These are phyloP conservation scores for Epistrophella euchroma DNA, from an alignment of 2,888 invertebrate genomes.

Conservation along the genomic window DNA sequence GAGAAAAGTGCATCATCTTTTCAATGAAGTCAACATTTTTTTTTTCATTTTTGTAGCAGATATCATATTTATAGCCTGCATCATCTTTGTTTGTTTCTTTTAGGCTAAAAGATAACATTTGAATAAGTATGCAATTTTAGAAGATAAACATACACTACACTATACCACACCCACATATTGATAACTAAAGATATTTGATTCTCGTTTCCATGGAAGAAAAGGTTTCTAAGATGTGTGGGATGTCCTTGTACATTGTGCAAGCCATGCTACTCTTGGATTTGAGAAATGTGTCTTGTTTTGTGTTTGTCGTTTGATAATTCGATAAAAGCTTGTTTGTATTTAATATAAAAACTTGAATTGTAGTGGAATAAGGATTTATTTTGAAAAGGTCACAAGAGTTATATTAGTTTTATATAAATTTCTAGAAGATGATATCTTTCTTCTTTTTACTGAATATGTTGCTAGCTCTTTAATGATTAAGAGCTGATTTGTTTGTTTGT, in stretches of 20 bases:
- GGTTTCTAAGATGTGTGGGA: background rate
- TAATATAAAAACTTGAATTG: constrained; percentile 3
- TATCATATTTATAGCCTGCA: constrained; percentile 25
- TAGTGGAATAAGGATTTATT: background rate
- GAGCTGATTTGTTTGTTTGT: background rate
- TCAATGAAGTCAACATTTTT: constrained; percentile 18
- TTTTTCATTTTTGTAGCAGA: background rate
- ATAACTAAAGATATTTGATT: constrained; percentile 8
- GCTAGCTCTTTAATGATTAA: background rate
- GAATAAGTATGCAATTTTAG: constrained; percentile 67
- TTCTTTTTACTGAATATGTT: background rate
- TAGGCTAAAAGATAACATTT: constrained; percentile 52
- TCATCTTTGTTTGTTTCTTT: constrained; percentile 31
- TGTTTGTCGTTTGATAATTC: constrained; percentile 23
- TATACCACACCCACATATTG: background rate
- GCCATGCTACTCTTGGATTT: background rate
- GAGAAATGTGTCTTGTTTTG: constrained; percentile 1
- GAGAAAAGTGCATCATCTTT: constrained; percentile 35
- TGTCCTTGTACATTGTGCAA: background rate
- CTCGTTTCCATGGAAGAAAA: constrained; percentile 11
- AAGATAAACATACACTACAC: constrained; percentile 45
- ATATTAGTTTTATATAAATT: background rate
- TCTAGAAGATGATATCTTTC: background rate
- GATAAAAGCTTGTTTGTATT: constrained; percentile 15
- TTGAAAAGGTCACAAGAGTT: background rate